phyloP scores from a whole-genome alignment of 2,113 vertebrate species.

The Colaptes auratus region DNA sequence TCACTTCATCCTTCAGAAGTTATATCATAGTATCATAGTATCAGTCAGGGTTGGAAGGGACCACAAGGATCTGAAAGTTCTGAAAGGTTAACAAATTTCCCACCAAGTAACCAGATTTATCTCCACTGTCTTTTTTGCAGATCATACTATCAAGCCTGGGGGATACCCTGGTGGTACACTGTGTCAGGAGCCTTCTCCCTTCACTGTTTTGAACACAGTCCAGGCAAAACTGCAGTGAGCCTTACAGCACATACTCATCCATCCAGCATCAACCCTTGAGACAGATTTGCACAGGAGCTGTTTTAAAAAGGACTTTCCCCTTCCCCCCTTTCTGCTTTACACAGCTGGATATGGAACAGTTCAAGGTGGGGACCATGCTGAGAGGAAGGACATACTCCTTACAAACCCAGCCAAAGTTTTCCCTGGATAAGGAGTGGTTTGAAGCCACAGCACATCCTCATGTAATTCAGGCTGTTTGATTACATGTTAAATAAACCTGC shows the following conservation, averaged over 20 bases:
- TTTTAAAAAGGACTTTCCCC: background rate
- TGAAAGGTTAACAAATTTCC: background rate
- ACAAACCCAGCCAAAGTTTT: background rate
- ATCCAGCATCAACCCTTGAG: background rate
- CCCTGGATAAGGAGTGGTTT: background rate
- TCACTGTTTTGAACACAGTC: background rate
- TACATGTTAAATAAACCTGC: background rate
- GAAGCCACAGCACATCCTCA: background rate
- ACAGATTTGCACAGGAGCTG: background rate
- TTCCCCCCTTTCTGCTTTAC: background rate
- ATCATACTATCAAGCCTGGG: background rate
- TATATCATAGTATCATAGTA: too few relatives aligned
- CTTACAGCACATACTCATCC: background rate
- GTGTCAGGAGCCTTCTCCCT: background rate
- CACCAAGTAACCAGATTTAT: background rate
- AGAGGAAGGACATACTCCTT: background rate
- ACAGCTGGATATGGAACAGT: fast-evolving
- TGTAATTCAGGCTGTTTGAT: background rate
- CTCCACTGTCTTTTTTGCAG: background rate
- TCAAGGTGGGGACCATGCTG: background rate
- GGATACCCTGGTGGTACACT: background rate
- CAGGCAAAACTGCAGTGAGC: background rate
- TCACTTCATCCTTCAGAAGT: background rate
- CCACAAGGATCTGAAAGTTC: too few relatives aligned
- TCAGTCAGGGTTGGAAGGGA: too few relatives aligned